Base-by-base conservation (phyloP, 2,888 invertebrate genomes). In the Sacculina carcini region DNA sequence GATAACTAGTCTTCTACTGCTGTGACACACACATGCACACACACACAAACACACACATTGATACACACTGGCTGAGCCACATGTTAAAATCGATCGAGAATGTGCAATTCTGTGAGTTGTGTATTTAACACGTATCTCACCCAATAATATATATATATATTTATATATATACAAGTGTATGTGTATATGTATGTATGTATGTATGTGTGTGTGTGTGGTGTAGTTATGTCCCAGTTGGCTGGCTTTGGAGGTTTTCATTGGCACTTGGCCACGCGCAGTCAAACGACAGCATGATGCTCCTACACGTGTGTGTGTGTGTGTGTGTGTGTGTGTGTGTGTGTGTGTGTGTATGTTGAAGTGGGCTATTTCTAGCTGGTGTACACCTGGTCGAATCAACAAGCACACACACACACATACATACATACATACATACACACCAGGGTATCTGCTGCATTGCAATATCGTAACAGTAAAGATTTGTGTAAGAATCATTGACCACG, bases 281-380 rank as follows among this genome's bases (percentile, higher is more conserved):
- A 32, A 7, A 29, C 19, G 23, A 31, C 48, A 47, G n/a, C 24
- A 44, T 14, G 7, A 26, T 16, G 21, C 23, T 14, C 16, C 14
- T 23, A 44, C n/a, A 16, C 6, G 23, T 44, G 26, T 21, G 40
- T 40, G 40, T 40, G 40, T 40, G 40, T 40, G 40, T 40, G 40
- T 40, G 40, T 40, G 40, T 40, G 40, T 40, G 40, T 40, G 40
- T 40, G 40, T 40, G 40, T 40, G 40, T 40, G 40, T 40, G 40
- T 40, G 40, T 40, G 40, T 9, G 10, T 40, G 40, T 12, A n/a
- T 9, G 16, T 40, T 16, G 9, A 24, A 14, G 38, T 16, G 5
- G 38, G 26, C 10, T 34, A 34, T 34, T 12, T 12, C n/a, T 12
- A 12, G n/a, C 26, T 44, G 26, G 44, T 21, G 26, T 6, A 14